These are phyloP conservation scores for Ploceus nigricollis DNA, from an alignment of 2,113 vertebrate genomes.

Conservation along the genomic window DNA sequence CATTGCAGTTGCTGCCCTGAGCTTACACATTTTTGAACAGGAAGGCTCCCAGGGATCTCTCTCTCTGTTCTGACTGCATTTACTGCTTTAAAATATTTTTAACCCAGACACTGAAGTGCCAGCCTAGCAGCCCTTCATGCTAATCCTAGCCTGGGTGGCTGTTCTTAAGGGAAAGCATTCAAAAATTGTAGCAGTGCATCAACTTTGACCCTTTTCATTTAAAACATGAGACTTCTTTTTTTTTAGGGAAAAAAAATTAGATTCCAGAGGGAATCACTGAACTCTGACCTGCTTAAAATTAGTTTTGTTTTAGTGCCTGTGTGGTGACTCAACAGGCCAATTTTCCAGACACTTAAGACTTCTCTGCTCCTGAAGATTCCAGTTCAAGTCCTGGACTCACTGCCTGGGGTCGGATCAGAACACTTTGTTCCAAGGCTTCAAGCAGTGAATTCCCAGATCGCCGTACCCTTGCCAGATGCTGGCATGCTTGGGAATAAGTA, in stretches of 20 bases:
- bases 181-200: slow-evolving; percentile 75
- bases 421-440: slow-evolving; percentile 74
- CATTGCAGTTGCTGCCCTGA: slow-evolving; percentile 68
- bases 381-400: slow-evolving; percentile 69
- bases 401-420: slow-evolving; percentile 70
- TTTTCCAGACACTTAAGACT: slow-evolving; percentile 77
- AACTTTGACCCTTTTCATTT: slow-evolving; percentile 82
- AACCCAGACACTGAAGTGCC: slow-evolving; percentile 76
- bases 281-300: slow-evolving; percentile 85
- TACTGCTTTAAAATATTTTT: slow-evolving; percentile 79
- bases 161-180: slow-evolving; percentile 82
- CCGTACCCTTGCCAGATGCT: slow-evolving; percentile 70
- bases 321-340: slow-evolving; percentile 77
- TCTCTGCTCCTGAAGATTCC: slow-evolving; percentile 77
- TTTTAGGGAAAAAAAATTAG: slow-evolving; percentile 18
- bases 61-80: slow-evolving; percentile 63
- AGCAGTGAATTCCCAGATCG: slow-evolving; percentile 71
- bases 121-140: slow-evolving; percentile 71
- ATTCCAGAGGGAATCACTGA: slow-evolving; percentile 81
- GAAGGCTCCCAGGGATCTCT: slow-evolving; percentile 70
- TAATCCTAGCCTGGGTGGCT: slow-evolving; percentile 74
- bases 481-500: slow-evolving; percentile 68
- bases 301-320: slow-evolving; percentile 81
- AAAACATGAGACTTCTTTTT: slow-evolving; percentile 72
- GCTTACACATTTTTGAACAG: slow-evolving; percentile 74